Conservation (phyloP, 2,113 vertebrate species). For the Trichechus manatus region DNA sequence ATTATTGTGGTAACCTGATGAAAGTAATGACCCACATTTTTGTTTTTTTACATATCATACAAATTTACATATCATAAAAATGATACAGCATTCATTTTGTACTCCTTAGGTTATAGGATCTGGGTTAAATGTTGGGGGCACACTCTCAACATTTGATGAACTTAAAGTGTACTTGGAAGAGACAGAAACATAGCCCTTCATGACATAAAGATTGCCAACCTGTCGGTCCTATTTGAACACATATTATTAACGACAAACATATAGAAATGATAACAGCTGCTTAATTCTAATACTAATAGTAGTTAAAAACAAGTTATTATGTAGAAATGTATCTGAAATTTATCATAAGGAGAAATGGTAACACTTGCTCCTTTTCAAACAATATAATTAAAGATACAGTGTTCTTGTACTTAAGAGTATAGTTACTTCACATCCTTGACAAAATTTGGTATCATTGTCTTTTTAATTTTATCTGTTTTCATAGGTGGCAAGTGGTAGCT, state of each 20-base stretch:
- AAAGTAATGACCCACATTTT: neutral
- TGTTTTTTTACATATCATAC: no score
- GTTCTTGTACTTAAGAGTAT: neutral
- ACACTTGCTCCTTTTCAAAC: neutral
- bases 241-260: neutral
- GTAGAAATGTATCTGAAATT: neutral
- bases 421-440: neutral
- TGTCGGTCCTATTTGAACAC: neutral
- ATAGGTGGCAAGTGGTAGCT: neutral
- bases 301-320: neutral
- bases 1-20: neutral
- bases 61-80: no score
- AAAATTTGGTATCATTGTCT: neutral
- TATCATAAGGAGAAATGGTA: neutral
- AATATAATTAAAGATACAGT: neutral
- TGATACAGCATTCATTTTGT: neutral
- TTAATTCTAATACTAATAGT: neutral
- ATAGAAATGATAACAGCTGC: neutral
- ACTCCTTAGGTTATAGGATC: neutral
- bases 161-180: neutral
- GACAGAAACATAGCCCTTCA: neutral
- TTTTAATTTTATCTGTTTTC: constrained; percentile 24
- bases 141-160: neutral
- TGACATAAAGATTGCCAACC: neutral
- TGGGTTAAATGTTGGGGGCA: neutral